phyloP scores from a whole-genome alignment of 1,140 invertebrate genomes.

The Saccostrea glomerata region DNA sequence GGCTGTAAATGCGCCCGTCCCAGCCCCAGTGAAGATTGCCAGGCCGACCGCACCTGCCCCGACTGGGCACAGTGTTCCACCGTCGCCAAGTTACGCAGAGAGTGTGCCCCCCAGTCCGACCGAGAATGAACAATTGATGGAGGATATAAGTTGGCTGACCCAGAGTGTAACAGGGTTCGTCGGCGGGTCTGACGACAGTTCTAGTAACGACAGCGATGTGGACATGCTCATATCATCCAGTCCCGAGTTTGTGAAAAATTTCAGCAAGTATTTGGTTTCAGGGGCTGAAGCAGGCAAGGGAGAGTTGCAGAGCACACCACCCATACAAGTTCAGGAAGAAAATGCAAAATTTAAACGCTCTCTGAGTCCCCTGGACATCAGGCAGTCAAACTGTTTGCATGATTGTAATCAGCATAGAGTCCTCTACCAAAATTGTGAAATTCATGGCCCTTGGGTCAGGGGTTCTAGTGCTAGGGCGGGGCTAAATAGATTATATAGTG shows the following conservation, averaged over 20 bases:
- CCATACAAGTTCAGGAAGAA: slow-evolving; percentile 29
- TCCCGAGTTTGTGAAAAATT: slow-evolving; percentile 66
- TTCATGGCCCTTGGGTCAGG: too few relatives aligned
- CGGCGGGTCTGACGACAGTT: slow-evolving; percentile 41
- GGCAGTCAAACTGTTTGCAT: too few relatives aligned
- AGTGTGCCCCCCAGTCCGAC: slow-evolving; percentile 49
- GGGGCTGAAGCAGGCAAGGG: slow-evolving; percentile 59
- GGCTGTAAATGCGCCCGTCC: slow-evolving; percentile 56
- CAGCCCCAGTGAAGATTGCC: slow-evolving; percentile 54
- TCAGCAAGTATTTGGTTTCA: slow-evolving; percentile 64
- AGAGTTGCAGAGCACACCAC: slow-evolving; percentile 41
- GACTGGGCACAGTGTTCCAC: slow-evolving; percentile 60
- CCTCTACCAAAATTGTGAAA: too few relatives aligned
- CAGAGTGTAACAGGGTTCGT: slow-evolving; percentile 59
- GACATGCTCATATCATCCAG: slow-evolving; percentile 66
- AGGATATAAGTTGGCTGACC: slow-evolving; percentile 64
- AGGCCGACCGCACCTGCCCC: slow-evolving; percentile 55
- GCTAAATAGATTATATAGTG: too few relatives aligned
- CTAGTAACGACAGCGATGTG: slow-evolving; percentile 59
- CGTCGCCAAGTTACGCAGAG: slow-evolving; percentile 49
- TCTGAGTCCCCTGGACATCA: too few relatives aligned
- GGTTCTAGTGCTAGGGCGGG: too few relatives aligned
- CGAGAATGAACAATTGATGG: slow-evolving; percentile 53
- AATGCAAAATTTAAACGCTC: slow-evolving; percentile 47
- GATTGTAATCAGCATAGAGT: too few relatives aligned